Conservation (phyloP, 1,140 invertebrate genomes). For the Thrips palmi region DNA sequence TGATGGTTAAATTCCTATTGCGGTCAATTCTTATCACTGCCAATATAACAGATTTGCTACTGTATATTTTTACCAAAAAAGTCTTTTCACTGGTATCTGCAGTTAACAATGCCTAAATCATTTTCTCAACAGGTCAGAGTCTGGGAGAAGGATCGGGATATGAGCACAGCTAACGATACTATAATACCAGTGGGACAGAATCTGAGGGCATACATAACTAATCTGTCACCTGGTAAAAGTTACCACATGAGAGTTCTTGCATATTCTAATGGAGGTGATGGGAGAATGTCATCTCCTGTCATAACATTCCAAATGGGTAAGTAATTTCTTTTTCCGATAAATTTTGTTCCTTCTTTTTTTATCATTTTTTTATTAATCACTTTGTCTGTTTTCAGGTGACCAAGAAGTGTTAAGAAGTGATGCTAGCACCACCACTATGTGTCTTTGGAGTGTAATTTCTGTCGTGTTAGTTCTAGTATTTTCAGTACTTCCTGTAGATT, state of each 20-base stretch:
- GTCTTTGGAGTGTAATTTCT: too few relatives aligned
- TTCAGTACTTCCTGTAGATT: too few relatives aligned
- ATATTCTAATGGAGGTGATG: slow-evolving; percentile 85
- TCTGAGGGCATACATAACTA: slow-evolving; percentile 55
- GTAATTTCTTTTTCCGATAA: too few relatives aligned
- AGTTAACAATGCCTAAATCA: not conserved
- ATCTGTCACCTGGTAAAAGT: slow-evolving; percentile 64
- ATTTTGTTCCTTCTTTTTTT: too few relatives aligned
- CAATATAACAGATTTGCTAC: not conserved
- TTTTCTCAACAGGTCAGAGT: slow-evolving; percentile 46
- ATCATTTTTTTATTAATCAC: too few relatives aligned
- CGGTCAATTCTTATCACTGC: not conserved
- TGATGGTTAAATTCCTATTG: not conserved
- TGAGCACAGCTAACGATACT: slow-evolving; percentile 78
- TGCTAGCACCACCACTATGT: too few relatives aligned
- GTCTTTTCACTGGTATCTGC: not conserved
- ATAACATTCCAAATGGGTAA: slow-evolving; percentile 70
- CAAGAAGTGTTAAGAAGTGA: too few relatives aligned
- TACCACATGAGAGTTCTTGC: slow-evolving; percentile 82
- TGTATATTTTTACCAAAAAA: slow-evolving; percentile 2
- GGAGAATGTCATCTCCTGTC: slow-evolving; percentile 85
- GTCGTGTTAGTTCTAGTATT: too few relatives aligned
- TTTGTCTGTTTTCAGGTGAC: too few relatives aligned
- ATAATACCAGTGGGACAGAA: slow-evolving; percentile 52
- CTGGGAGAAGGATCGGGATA: slow-evolving; percentile 84